Evolutionary conservation across 1,140 invertebrate genomes (phyloP), one percentile per base, ranked within the genome.

Genomic region (Sycophaga agraensis): DNA sequence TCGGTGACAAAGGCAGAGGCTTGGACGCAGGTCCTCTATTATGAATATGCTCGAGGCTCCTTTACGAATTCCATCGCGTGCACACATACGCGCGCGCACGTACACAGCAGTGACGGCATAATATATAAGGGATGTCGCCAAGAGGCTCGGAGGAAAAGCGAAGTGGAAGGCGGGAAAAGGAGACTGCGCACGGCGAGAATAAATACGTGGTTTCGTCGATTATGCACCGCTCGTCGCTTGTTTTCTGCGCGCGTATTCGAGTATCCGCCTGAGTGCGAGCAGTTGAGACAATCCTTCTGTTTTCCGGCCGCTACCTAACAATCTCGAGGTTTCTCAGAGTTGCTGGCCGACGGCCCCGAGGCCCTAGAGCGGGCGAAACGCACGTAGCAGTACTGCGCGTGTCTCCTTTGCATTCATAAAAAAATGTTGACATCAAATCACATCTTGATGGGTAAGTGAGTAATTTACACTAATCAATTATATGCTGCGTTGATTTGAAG

Each of bases 221-320:
- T 43, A 43, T 43, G 40, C 40, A 43, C 19, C n/a, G 4, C 40
- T 43, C 40, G 40, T 43, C 40, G 17, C 40, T 17, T 12, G 6
- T 43, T 43, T 43, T 43, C 40, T 43, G 40, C n/a, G 14, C n/a
- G n/a, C n/a, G 37, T 40, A n/a, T n/a, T n/a, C n/a, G n/a, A 40
- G n/a, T 40, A 40, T 40, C 6, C 37, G 37, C 37, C 7, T n/a
- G 14, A 7, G 37, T n/a, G 37, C 37, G 37, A 8, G 37, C 37
- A 8, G n/a, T 11, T 9, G 37, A 40, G 14, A 40, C 4, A 8
- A 16, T 14, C 14, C n/a, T 40, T 16, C n/a, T n/a, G 4, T 40
- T 8, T 11, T 14, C 37, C 4, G 6, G 4, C n/a, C 6, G 37
- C 37, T 40, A 40, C 37, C 7, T 40, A 40, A 40, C n/a, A 40